These are phyloP conservation scores for Phaonia tiefii DNA, from an alignment of 2,888 invertebrate species.

Conservation along the genomic window DNA sequence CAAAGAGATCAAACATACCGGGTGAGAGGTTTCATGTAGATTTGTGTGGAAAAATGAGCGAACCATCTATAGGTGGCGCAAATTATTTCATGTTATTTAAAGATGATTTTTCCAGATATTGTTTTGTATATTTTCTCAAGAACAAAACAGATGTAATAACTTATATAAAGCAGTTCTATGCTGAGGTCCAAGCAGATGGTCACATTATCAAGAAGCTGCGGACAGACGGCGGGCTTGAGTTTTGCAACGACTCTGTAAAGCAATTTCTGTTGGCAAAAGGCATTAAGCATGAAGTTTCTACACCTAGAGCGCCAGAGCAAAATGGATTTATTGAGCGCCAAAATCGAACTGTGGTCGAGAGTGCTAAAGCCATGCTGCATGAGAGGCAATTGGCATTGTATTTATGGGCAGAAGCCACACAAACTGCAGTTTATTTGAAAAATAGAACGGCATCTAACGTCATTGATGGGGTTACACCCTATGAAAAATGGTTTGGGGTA, in stretches of 20 bases:
- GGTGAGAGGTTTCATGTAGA: too few species aligned
- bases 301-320: conserved; percentile 34
- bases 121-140: conserved; percentile 6
- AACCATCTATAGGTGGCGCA: too few species aligned
- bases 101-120: conserved; percentile 40
- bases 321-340: background rate
- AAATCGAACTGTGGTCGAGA: conserved; percentile 27
- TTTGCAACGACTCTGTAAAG: conserved; percentile 52
- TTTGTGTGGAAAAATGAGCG: too few species aligned
- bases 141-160: background rate
- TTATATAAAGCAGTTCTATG: too few species aligned
- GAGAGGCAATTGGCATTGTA: conserved; percentile 25
- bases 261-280: conserved; percentile 44
- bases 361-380: conserved; percentile 27
- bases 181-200: too few species aligned
- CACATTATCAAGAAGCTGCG: conserved; percentile 54
- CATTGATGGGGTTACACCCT: conserved; percentile 45
- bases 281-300: conserved; percentile 57
- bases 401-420: conserved; percentile 46
- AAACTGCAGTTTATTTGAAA: conserved; percentile 65
- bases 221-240: conserved; percentile 58
- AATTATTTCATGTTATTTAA: background rate
- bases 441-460: conserved; percentile 71
- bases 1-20: background rate
- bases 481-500: conserved; percentile 33